Percentiles rank a stretch among this genome's conserved stretches.
These are phyloP conservation scores for Australoheros facetus DNA, from an alignment of 2,797 vertebrate genomes.

Conservation along the genomic window DNA sequence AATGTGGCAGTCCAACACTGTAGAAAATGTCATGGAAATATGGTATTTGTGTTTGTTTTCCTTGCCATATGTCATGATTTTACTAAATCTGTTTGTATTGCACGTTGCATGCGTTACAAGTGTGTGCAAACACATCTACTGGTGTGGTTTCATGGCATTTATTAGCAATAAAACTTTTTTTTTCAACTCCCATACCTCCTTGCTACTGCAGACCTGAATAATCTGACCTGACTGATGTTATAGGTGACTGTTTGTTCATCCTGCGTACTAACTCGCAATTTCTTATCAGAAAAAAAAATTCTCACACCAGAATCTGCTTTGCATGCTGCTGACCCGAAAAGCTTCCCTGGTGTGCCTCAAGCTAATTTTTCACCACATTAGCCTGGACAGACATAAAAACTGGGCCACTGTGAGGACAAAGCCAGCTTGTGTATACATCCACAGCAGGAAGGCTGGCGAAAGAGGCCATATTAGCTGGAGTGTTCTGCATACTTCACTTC, in stretches of 20 bases:
- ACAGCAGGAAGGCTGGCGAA: constrained; percentile 15
- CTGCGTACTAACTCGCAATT: constrained; percentile 6
- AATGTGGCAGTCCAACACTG: background rate
- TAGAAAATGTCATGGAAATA: background rate
- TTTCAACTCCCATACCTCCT: background rate
- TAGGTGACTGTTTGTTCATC: background rate
- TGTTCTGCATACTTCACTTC: constrained; percentile 5
- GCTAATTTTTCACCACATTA: constrained; percentile 76
- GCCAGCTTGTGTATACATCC: constrained; percentile 46
- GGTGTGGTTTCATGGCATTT: background rate
- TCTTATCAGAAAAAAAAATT: too few relatives aligned
- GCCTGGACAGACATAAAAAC: constrained; percentile 57
- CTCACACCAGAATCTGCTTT: constrained; percentile 48
- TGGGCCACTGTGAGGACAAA: constrained; percentile 63
- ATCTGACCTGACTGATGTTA: background rate
- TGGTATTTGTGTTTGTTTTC: background rate
- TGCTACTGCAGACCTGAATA: background rate
- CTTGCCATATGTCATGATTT: background rate
- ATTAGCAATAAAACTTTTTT: background rate
- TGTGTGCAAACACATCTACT: background rate
- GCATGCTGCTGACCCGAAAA: constrained; percentile 58
- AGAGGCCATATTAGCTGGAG: constrained; percentile 8
- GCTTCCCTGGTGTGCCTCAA: constrained; percentile 61
- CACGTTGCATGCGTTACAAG: background rate
- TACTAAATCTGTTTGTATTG: background rate